Evolutionary conservation across 2,797 vertebrate genomes (phyloP).

Genomic region (Peromyscus attwateri): DNA sequence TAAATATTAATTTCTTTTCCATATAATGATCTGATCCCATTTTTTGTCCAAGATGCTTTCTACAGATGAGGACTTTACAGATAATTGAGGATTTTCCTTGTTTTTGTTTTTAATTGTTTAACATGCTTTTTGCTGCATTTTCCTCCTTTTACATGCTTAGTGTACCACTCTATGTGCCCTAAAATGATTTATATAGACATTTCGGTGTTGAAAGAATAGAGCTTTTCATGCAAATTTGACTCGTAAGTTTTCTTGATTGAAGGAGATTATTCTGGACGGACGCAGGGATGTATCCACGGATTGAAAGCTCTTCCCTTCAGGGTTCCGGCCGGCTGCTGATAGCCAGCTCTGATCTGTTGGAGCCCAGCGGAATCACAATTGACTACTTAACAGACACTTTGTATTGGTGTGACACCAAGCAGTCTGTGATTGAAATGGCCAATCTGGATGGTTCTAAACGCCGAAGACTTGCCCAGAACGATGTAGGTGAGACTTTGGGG

Average conservation of each 20-base stretch:
- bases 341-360: conserved; percentile 89
- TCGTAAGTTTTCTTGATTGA: conserved; percentile 85
- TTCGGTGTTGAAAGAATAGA: conserved; percentile 28
- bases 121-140: background rate
- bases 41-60: background rate
- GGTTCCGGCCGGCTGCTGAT: conserved; percentile 89
- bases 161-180: background rate
- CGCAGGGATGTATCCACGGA: conserved; percentile 89
- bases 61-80: background rate
- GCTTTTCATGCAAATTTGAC: conserved; percentile 45
- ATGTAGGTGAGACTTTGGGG: conserved; percentile 96
- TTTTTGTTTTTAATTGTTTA: background rate
- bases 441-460: conserved; percentile 94
- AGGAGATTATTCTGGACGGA: conserved; percentile 98
- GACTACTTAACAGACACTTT: conserved; percentile 92
- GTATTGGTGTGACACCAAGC: conserved; percentile 94
- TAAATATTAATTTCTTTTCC: conserved; percentile 19
- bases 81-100: background rate
- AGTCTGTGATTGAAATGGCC: conserved; percentile 91
- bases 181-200: background rate
- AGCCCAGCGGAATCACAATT: conserved; percentile 93
- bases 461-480: conserved; percentile 92
- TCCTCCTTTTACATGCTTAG: background rate
- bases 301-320: conserved; percentile 92
- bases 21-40: background rate